Evolutionary conservation across 1,140 invertebrate species (phyloP), one percentile per base, ranked within the genome.

Genomic region (Ceratina calcarata): DNA sequence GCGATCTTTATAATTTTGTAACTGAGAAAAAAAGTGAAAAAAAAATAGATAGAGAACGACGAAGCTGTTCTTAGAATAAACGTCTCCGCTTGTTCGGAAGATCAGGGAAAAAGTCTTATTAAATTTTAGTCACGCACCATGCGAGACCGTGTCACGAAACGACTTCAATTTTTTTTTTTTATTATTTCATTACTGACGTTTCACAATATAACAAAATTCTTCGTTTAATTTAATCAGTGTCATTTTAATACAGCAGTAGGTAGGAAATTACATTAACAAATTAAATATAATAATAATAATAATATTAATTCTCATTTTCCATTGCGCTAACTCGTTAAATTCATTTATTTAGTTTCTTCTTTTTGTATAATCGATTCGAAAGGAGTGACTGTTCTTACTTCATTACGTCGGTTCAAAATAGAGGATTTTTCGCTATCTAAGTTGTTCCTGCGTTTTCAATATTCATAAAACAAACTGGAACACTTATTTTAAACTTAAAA

Each of bases 151-250:
- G 55, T 61, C 76, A 88, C 89, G 90, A 90, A 91, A 90, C 85
- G 88, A 89, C 86, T 87, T 91, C 83, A 75, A 85, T 87, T 89
- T 84, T 85, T 88, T 85, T 65, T 87, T 89, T 84, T 85, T 88
- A 84, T 65, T 88, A 84, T 86, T 88, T 87, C 74, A 77, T 88
- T 82, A 85, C 79, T 88, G 64, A 87, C 61, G 81, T 88, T 88
- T 78, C 88, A 90, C 88, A 87, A 80, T 86, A 57, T 89, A 89
- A 88, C 81, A 87, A 87, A 89, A 70, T 77, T 83, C 73, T 55
- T 80, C 69, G 55, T 73, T 83, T 72, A 78, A 79, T 87, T 87
- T 83, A 83, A 83, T 83, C 67, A 73, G 78, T 75, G 53, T 71
- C 74, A 65, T 82, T 32, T 32, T 85, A 69, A 73, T 86, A 75